These are phyloP conservation scores for Nemoura dubitans DNA, from an alignment of 2,888 invertebrate genomes.

Conservation along the genomic window DNA sequence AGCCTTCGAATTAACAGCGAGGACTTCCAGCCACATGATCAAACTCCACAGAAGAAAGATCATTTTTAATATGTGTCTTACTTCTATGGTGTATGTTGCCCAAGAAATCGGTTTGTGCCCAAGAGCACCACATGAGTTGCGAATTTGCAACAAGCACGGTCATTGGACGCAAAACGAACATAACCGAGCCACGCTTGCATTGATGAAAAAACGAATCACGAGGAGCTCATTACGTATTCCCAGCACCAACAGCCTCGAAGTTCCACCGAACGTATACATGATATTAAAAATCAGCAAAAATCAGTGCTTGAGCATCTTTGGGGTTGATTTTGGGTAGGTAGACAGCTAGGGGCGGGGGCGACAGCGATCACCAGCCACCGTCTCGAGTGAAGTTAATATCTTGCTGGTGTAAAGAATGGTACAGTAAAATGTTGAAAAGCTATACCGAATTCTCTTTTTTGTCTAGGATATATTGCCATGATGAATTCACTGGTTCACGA, in stretches of 20 bases:
- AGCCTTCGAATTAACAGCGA: background rate
- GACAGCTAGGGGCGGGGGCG: background rate
- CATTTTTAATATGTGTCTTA: background rate
- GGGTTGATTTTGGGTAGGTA: background rate
- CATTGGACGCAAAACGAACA: conserved; percentile 33
- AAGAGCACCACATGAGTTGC: conserved; percentile 35
- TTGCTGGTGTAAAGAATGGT: background rate
- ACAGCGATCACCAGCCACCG: background rate
- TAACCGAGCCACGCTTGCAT: background rate
- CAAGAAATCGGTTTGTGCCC: background rate
- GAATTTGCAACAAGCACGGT: conserved; percentile 12
- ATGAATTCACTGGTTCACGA: background rate
- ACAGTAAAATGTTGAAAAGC: background rate
- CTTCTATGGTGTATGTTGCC: background rate
- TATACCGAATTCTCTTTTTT: background rate
- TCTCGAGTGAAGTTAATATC: background rate
- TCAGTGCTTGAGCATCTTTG: background rate
- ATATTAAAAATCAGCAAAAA: background rate
- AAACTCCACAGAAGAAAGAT: background rate
- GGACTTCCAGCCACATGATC: background rate
- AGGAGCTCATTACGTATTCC: background rate
- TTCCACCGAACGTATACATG: background rate
- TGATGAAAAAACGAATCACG: background rate
- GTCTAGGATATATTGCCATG: background rate
- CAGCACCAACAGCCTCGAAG: background rate